These are phyloP conservation scores for Trogon melanurus DNA, from an alignment of 2,113 vertebrate species.

Conservation along the genomic window DNA sequence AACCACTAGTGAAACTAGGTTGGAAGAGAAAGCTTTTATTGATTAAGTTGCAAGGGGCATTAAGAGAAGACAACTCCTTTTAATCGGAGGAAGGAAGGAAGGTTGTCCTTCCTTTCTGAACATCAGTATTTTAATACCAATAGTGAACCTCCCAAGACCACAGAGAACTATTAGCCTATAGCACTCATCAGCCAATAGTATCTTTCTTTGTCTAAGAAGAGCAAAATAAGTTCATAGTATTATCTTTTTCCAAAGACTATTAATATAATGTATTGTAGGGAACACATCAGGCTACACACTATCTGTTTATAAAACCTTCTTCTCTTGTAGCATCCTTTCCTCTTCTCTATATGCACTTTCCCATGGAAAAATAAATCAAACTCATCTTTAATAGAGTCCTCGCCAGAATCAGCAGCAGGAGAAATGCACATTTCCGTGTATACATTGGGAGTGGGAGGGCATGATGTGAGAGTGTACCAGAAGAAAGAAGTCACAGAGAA, in stretches of 20 bases:
- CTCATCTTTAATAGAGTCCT: neutral
- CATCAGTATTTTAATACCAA: neutral
- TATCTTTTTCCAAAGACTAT: neutral
- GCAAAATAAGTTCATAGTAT: neutral
- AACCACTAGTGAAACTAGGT: neutral
- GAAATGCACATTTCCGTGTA: neutral
- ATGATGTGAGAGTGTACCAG: neutral
- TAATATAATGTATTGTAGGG: neutral
- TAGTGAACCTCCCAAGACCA: neutral
- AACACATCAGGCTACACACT: neutral
- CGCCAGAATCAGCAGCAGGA: neutral
- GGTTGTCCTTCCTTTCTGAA: neutral
- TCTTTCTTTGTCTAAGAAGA: neutral
- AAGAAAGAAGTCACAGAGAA: neutral
- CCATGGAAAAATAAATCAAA: neutral
- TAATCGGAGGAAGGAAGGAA: neutral
- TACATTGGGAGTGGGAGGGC: fast-evolving
- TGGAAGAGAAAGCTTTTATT: neutral
- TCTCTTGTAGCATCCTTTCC: neutral
- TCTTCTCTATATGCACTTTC: neutral
- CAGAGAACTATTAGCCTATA: neutral
- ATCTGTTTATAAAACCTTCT: neutral
- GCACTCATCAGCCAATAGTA: neutral
- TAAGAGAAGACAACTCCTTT: neutral
- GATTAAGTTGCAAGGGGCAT: neutral